Base-by-base conservation (phyloP, 53 echinoderm and acorn worm genomes). In the Echinarachnius parma region DNA sequence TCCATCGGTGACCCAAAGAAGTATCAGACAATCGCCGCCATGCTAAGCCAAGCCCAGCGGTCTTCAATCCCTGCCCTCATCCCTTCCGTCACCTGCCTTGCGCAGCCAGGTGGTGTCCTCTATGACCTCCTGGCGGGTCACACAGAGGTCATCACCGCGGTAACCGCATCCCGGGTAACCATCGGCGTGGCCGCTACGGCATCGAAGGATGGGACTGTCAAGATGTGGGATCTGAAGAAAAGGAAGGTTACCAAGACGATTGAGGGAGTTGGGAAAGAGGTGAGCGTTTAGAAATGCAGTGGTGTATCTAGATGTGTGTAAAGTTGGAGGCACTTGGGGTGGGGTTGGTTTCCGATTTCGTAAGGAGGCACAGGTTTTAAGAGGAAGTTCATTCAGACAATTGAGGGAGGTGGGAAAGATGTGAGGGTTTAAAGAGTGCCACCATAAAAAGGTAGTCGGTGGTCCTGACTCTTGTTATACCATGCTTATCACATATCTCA, bases 41-140 rank as follows among this genome's bases (percentile, higher is more conserved):
- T 94, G 87, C 36, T 94, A 15, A 48, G 23, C 31, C 82, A 83
- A 34, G 72, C 90, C 1, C 57, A 78, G 15, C 65, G 61, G 11
- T 80, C 87, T 48, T 74, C 81, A 0, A 75, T 79, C 1, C 90
- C 95, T 2, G 68, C 86, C 22, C 61, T 94, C 5, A 79, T 94
- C 48, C 95, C 95, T 13, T 94, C 95, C 2, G 72, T 84, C 3
- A 76, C 84, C 9, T 94, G 95, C 54, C 53, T 94, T 26, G 81
- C 95, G 10, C 90, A 87, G 60, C 95, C 95, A 55, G 95, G 95
- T 26, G 95, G 89, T 46, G 76, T 94, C 15, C 54, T 90, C 27
- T 90, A 87, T 53, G 95, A 94, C 57, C 81, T 94, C 0, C 82
- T 94, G 18, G 84, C 95, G n/a, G 95, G 95, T 65, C 95, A 94